Evolutionary conservation across 2,888 invertebrate species (phyloP).

Genomic region (Pollenia labialis): DNA sequence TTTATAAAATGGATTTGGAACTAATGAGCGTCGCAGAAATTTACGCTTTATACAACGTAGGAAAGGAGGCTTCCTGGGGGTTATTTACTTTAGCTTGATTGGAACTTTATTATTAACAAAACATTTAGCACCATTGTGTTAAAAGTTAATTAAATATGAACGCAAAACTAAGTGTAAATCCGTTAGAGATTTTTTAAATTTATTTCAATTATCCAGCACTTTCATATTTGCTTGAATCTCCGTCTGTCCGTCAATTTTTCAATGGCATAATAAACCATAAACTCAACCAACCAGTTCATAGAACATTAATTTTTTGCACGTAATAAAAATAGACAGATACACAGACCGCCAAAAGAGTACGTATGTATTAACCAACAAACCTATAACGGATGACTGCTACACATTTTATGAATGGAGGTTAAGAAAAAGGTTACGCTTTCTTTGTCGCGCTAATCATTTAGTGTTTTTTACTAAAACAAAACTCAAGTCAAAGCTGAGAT

Average conservation of each 20-base stretch:
- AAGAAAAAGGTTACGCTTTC: slow-evolving; percentile 68
- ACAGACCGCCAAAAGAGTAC: background rate
- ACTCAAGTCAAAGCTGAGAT: background rate
- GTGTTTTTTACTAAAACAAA: background rate
- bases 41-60: too few species aligned
- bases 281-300: slow-evolving; percentile 44
- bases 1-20: too few species aligned
- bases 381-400: slow-evolving; percentile 44
- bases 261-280: slow-evolving; percentile 48
- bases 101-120: too few species aligned
- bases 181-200: slow-evolving; percentile 19
- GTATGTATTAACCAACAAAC: background rate
- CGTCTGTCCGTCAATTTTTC: slow-evolving; percentile 5
- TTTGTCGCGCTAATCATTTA: slow-evolving; percentile 14
- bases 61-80: too few species aligned
- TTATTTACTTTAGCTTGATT: too few species aligned
- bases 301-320: slow-evolving; percentile 6
- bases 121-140: too few species aligned
- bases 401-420: slow-evolving; percentile 31
- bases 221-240: background rate
- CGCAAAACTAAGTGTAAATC: slow-evolving; percentile 4
- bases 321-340: slow-evolving; percentile 17
- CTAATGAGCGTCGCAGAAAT: too few species aligned
- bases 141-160: too few species aligned
- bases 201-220: background rate